These are phyloP conservation scores for Timema cristinae DNA, from an alignment of 2,888 invertebrate genomes.

Conservation along the genomic window DNA sequence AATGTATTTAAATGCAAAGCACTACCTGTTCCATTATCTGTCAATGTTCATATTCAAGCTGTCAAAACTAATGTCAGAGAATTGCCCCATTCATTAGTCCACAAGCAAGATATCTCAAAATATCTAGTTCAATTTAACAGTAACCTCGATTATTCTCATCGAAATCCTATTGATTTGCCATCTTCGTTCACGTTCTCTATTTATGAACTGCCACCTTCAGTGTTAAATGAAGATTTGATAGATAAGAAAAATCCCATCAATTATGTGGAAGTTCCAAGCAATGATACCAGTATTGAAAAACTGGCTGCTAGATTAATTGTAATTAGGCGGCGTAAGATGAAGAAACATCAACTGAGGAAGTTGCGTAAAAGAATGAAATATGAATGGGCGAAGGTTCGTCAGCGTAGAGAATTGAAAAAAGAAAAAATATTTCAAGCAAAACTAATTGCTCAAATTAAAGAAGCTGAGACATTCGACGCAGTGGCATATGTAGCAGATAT, in stretches of 20 bases:
- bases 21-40: too few species aligned
- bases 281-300: slow-evolving; percentile 53
- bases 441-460: slow-evolving; percentile 62
- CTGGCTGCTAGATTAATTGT: slow-evolving; percentile 70
- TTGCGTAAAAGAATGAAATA: slow-evolving; percentile 74
- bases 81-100: too few species aligned
- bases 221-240: background rate
- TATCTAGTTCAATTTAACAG: too few species aligned
- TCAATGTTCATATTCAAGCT: too few species aligned
- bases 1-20: too few species aligned
- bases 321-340: slow-evolving; percentile 79
- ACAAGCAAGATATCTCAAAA: too few species aligned
- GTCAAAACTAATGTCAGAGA: too few species aligned
- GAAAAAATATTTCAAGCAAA: slow-evolving; percentile 74
- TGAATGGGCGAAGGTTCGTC: slow-evolving; percentile 66
- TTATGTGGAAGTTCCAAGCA: slow-evolving; percentile 46
- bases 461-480: slow-evolving; percentile 72
- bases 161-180: background rate
- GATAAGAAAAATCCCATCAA: background rate
- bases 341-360: slow-evolving; percentile 78
- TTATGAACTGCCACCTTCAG: slow-evolving; percentile 6
- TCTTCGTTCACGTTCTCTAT: background rate
- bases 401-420: slow-evolving; percentile 65
- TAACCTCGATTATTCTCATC: too few species aligned
- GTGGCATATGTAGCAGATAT: slow-evolving; percentile 65